A percentile compares a stretch with the other conserved stretches of the same genome.
Evolutionary conservation across 2,113 vertebrate genomes (phyloP).

Genomic region (Etheostoma cragini): DNA sequence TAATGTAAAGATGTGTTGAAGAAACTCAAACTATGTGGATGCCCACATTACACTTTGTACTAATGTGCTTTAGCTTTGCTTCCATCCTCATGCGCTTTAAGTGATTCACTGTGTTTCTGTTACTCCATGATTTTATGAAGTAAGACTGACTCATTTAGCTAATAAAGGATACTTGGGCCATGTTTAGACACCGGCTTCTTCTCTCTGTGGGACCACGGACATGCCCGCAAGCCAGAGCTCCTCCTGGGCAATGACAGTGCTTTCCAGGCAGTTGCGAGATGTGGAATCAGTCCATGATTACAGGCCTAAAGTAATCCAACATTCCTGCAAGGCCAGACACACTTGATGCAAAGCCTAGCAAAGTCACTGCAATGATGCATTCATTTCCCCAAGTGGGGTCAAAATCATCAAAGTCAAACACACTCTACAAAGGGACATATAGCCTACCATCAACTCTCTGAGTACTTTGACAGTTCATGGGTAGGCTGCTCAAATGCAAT

Average conservation of each 20-base stretch:
- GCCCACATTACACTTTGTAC: constrained; percentile 58
- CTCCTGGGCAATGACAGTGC: constrained; percentile 8
- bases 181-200: constrained; percentile 8
- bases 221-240: constrained; percentile 14
- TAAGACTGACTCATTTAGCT: constrained; percentile 50
- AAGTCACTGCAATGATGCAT: constrained; percentile 7
- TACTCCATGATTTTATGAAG: constrained; percentile 31
- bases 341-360: constrained; percentile 12
- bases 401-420: constrained; percentile 22
- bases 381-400: neutral
- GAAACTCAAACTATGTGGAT: constrained; percentile 18
- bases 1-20: neutral
- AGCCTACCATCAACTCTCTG: neutral
- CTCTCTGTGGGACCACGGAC: constrained; percentile 26
- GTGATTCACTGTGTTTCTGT: constrained; percentile 24
- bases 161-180: constrained; percentile 44
- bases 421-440: neutral
- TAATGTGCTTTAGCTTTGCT: constrained; percentile 42
- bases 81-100: constrained; percentile 38
- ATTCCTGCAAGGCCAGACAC: constrained; percentile 14
- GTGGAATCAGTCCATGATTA: constrained; percentile 39
- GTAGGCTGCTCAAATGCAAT: neutral
- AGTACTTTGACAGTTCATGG: neutral
- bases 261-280: constrained; percentile 23
- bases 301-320: constrained; percentile 25